Conservation (phyloP, 1,140 invertebrate genomes). For the Odontomachus brunneus region DNA sequence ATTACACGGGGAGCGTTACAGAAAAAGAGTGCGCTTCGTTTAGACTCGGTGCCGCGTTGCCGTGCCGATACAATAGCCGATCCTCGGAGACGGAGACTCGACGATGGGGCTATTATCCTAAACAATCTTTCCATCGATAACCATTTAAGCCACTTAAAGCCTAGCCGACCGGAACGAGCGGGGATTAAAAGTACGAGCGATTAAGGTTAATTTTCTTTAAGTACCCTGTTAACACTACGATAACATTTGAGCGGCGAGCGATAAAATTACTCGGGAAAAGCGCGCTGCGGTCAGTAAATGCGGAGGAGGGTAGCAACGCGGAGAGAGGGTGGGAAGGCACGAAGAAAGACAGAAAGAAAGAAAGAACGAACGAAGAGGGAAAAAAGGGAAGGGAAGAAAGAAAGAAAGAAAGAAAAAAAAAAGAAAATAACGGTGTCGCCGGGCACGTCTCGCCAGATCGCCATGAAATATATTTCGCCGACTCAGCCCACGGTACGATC, state of each 20-base stretch:
- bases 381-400: neutral
- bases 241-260: slow-evolving; percentile 63
- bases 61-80: slow-evolving; percentile 24
- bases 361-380: neutral
- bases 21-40: neutral
- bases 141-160: slow-evolving; percentile 68
- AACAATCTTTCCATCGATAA: slow-evolving; percentile 71
- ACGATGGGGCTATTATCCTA: slow-evolving; percentile 61
- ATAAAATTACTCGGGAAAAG: slow-evolving; percentile 61
- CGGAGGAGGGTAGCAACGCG: neutral
- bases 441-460: slow-evolving; percentile 63
- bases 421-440: slow-evolving; percentile 63
- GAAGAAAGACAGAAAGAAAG: slow-evolving; percentile 5
- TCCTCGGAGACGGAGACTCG: slow-evolving; percentile 27
- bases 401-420: neutral
- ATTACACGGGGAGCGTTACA: slow-evolving; percentile 6
- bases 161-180: slow-evolving; percentile 59
- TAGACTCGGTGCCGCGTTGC: neutral
- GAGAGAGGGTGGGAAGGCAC: slow-evolving; percentile 9
- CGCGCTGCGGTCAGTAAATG: slow-evolving; percentile 3
- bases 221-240: slow-evolving; percentile 72
- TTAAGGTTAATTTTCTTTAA: slow-evolving; percentile 75
- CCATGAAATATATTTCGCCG: slow-evolving; percentile 73
- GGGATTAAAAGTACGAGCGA: slow-evolving; percentile 72
- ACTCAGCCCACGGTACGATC: slow-evolving; percentile 71